Evolutionary conservation across 2,113 vertebrate species (phyloP).

Genomic region (Saguinus imperator): DNA sequence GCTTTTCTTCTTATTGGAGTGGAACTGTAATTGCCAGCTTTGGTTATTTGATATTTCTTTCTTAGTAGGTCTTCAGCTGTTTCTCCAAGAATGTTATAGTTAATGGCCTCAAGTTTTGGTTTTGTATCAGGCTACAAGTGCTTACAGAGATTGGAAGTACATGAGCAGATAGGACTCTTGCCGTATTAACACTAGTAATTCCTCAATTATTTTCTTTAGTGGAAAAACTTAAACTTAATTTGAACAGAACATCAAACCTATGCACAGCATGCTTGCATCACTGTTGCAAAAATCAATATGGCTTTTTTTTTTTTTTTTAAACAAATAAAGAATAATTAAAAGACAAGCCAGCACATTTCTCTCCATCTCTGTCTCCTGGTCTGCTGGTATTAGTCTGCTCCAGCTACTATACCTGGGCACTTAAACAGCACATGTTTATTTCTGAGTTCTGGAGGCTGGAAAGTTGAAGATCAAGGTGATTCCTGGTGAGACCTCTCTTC

Average conservation of each 20-base stretch:
- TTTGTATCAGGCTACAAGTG: neutral
- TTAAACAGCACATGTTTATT: neutral
- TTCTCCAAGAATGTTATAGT: neutral
- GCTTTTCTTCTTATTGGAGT: neutral
- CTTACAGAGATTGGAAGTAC: neutral
- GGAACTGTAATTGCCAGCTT: neutral
- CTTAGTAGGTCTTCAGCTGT: neutral
- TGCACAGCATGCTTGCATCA: neutral
- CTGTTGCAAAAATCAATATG: neutral
- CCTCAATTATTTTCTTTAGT: neutral
- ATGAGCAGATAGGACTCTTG: neutral
- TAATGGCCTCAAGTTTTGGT: neutral
- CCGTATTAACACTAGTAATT: neutral
- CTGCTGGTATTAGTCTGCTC: neutral
- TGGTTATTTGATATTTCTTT: neutral
- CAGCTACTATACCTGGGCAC: neutral
- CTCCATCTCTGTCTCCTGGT: rapidly evolving
- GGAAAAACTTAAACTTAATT: slow-evolving; percentile 31
- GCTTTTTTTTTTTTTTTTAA: neutral
- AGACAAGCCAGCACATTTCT: neutral
- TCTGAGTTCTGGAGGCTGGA: neutral
- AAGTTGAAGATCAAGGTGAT: neutral
- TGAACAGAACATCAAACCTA: neutral
- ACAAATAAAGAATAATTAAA: neutral
- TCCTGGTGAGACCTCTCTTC: neutral